Percentiles rank a stretch among this genome's conserved stretches.
These are phyloP conservation scores for Thomomys bottae DNA, from an alignment of 2,113 vertebrate species.

Conservation along the genomic window DNA sequence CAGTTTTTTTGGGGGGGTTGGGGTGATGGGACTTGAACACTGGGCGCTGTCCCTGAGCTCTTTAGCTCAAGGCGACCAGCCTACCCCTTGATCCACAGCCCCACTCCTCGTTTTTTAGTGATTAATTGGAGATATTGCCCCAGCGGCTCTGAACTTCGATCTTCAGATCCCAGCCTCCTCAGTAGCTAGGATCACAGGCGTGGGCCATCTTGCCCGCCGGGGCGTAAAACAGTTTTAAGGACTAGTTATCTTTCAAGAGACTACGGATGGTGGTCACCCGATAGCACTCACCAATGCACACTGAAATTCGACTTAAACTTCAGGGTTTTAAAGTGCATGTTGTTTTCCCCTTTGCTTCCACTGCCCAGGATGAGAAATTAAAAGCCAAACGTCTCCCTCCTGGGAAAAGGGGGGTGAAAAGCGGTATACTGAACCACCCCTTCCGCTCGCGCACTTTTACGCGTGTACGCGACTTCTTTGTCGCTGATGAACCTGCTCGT, in stretches of 20 bases:
- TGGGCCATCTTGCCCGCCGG: no score
- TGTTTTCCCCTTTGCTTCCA: not conserved
- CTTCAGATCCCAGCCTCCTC: no score
- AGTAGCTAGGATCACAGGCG: no score
- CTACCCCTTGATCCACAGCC: no score
- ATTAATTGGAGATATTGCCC: no score
- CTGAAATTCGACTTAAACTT: not conserved
- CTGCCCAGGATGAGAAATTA: not conserved
- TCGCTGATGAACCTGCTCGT: not conserved
- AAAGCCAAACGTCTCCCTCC: constrained; percentile 43
- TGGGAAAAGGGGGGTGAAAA: not conserved
- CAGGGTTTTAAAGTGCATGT: not conserved
- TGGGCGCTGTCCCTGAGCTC: no score
- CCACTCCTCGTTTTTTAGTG: no score
- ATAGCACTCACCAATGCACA: not conserved
- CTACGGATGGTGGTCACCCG: not conserved
- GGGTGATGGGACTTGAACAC: no score
- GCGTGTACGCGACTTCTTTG: not conserved
- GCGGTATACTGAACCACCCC: not conserved
- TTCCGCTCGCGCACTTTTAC: not conserved
- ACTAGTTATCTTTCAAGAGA: constrained; percentile 20
- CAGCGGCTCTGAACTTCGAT: no score
- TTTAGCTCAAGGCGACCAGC: no score
- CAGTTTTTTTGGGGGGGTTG: no score
- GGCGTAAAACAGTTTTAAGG: constrained; percentile 53